Conservation (phyloP, 30 jellyfish, hydroid and myxozoan species). For the Aurelia coerulea region DNA sequence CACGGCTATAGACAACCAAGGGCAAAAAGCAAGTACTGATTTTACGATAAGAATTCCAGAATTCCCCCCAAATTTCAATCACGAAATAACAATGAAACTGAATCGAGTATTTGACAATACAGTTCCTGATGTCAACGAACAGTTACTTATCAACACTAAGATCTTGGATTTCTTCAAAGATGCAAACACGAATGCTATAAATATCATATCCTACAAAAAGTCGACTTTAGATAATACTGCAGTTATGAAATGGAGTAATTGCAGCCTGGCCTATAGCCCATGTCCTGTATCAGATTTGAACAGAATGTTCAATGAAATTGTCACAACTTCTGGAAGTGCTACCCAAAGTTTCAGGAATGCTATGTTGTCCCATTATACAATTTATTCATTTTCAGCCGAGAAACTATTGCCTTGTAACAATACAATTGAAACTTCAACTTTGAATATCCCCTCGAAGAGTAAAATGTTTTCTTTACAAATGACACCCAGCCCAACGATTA, state of each 20-base stretch:
- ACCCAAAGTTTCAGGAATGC: constrained; percentile 43
- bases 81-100: constrained; percentile 41
- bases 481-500: constrained; percentile 39
- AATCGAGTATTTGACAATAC: constrained; percentile 72
- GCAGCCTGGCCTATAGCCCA: constrained; percentile 72
- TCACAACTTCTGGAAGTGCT: constrained; percentile 9
- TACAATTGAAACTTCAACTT: not conserved
- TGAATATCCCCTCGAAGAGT: not conserved
- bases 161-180: constrained; percentile 74
- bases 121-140: constrained; percentile 87
- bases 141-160: constrained; percentile 74
- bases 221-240: constrained; percentile 17
- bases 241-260: constrained; percentile 79
- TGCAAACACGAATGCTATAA: constrained; percentile 45
- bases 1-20: constrained; percentile 78
- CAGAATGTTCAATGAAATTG: constrained; percentile 27
- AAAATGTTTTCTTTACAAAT: not conserved
- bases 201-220: constrained; percentile 55
- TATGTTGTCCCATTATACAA: constrained; percentile 67
- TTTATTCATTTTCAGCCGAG: constrained; percentile 6
- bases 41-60: constrained; percentile 67
- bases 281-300: constrained; percentile 50
- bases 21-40: constrained; percentile 69
- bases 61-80: constrained; percentile 50
- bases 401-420: constrained; percentile 49